These are phyloP conservation scores for Papilio demoleus DNA, from an alignment of 2,888 invertebrate genomes.

Conservation along the genomic window DNA sequence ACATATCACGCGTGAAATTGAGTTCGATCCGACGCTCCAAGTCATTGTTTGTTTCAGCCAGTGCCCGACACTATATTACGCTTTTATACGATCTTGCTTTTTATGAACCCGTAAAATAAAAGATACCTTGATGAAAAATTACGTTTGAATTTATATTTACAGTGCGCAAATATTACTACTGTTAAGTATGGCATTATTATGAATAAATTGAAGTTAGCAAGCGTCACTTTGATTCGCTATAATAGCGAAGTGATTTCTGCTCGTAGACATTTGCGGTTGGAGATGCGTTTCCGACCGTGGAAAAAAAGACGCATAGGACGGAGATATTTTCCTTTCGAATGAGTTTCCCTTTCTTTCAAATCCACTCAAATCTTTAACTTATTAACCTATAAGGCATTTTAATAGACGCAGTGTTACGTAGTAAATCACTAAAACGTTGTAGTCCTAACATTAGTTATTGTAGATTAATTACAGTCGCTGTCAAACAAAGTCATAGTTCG, in stretches of 20 bases:
- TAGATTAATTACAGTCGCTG: not conserved
- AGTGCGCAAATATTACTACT: not conserved
- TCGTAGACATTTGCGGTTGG: too few species aligned
- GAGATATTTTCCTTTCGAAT: too few species aligned
- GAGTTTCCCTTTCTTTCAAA: too few species aligned
- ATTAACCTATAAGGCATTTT: too few species aligned
- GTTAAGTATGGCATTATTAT: too few species aligned
- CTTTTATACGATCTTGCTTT: slow-evolving; percentile 24
- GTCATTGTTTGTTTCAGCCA: slow-evolving; percentile 68
- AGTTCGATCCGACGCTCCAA: slow-evolving; percentile 70
- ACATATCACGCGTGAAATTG: slow-evolving; percentile 82
- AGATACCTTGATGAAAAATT: not conserved
- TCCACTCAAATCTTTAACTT: too few species aligned
- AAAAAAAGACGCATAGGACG: too few species aligned
- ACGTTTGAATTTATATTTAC: not conserved
- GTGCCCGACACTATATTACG: slow-evolving; percentile 56
- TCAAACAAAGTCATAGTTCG: slow-evolving; percentile 12
- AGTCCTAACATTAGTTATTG: not conserved
- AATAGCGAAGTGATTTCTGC: too few species aligned
- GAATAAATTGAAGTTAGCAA: too few species aligned
- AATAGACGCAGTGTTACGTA: too few species aligned
- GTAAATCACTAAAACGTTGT: not conserved
- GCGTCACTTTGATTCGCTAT: too few species aligned
- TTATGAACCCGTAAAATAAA: not conserved
- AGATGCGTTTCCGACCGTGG: too few species aligned